These are phyloP conservation scores for Oncopeltus fasciatus DNA, from an alignment of 1,140 invertebrate genomes.

Conservation along the genomic window DNA sequence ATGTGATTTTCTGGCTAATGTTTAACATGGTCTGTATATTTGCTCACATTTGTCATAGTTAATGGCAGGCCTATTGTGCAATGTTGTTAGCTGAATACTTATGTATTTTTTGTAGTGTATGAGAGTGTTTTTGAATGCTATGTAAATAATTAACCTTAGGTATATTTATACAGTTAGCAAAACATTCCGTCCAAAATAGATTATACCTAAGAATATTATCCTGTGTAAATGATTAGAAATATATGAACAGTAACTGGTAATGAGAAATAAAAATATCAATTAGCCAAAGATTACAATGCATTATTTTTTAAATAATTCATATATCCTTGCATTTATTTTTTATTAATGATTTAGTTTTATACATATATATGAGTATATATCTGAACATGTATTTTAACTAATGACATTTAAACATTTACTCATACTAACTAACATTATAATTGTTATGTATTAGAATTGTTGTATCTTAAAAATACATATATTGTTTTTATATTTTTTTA, in stretches of 20 bases:
- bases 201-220: not conserved
- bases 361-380: no score
- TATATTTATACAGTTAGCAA: not conserved
- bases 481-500: no score
- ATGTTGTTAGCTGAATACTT: not conserved
- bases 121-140: not conserved
- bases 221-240: not conserved
- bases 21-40: not conserved
- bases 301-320: no score
- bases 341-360: no score
- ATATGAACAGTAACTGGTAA: not conserved
- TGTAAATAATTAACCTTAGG: not conserved
- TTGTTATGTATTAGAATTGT: no score
- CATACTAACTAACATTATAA: no score
- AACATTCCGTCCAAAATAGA: not conserved
- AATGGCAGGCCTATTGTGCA: constrained; percentile 6
- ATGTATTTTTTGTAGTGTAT: not conserved
- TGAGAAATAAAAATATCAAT: not conserved
- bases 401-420: no score
- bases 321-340: no score
- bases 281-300: not conserved
- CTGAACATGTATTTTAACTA: no score
- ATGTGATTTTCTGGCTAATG: no score
- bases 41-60: not conserved
- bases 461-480: no score